These are phyloP conservation scores for Calameuta filiformis DNA, from an alignment of 2,888 invertebrate species.

Conservation along the genomic window DNA sequence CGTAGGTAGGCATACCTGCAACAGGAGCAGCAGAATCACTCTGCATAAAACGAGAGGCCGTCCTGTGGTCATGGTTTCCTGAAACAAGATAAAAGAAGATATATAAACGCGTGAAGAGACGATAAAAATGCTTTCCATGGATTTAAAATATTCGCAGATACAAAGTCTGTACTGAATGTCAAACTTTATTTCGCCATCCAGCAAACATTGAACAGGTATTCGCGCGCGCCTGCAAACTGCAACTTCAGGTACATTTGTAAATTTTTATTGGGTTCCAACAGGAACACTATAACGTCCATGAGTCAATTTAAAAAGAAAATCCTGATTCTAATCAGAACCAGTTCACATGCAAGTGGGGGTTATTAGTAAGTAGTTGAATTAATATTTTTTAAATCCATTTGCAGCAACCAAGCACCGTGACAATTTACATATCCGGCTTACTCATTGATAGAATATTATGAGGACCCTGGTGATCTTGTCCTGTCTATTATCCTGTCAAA, in stretches of 20 bases:
- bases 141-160: neutral
- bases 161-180: neutral
- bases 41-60: neutral
- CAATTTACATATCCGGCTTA: neutral
- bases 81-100: neutral
- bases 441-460: neutral
- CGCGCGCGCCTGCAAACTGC: neutral
- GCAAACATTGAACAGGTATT: neutral
- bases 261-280: neutral
- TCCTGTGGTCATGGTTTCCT: neutral
- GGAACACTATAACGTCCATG: neutral
- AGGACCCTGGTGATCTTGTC: neutral
- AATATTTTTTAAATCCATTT: neutral
- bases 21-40: neutral
- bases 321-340: neutral
- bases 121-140: constrained; percentile 5
- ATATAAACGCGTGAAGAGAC: constrained; percentile 4
- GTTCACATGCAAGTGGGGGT: neutral
- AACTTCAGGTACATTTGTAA: neutral
- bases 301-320: neutral
- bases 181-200: neutral
- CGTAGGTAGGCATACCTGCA: neutral
- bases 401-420: neutral
- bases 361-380: neutral
- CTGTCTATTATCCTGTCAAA: neutral